Percentiles rank a stretch among this genome's conserved stretches.
Evolutionary conservation across 2,797 vertebrate species (phyloP).

Genomic region (Eulemur coronatus): DNA sequence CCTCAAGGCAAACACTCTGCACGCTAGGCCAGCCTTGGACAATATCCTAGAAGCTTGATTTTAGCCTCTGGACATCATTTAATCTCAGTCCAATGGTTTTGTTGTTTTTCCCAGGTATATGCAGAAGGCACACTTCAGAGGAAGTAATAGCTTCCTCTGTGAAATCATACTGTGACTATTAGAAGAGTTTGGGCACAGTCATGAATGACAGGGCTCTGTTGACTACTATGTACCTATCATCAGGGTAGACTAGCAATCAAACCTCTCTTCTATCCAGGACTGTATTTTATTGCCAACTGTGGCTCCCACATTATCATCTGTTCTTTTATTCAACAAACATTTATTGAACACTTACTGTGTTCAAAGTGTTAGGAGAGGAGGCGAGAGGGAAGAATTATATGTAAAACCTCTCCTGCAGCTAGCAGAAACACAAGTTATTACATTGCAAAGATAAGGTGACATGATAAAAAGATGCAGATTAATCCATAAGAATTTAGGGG

Average conservation of each 20-base stretch:
- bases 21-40: not conserved
- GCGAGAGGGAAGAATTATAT: not conserved
- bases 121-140: not conserved
- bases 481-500: not conserved
- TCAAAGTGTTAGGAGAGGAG: not conserved
- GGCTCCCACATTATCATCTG: not conserved
- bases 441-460: not conserved
- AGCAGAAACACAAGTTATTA: not conserved
- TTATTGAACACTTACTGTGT: not conserved
- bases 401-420: not conserved
- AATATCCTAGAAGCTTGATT: constrained; percentile 20
- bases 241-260: not conserved
- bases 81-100: constrained; percentile 22
- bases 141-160: not conserved
- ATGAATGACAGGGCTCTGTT: not conserved
- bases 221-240: not conserved
- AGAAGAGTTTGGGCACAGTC: not conserved
- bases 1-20: not conserved
- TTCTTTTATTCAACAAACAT: not conserved
- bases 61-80: constrained; percentile 47
- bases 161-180: not conserved
- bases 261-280: not conserved
- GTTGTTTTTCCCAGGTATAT: not conserved
- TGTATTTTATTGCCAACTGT: not conserved
- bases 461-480: not conserved